Base-by-base conservation (phyloP, 2,888 invertebrate genomes). In the Lacanobia wlatinum region DNA sequence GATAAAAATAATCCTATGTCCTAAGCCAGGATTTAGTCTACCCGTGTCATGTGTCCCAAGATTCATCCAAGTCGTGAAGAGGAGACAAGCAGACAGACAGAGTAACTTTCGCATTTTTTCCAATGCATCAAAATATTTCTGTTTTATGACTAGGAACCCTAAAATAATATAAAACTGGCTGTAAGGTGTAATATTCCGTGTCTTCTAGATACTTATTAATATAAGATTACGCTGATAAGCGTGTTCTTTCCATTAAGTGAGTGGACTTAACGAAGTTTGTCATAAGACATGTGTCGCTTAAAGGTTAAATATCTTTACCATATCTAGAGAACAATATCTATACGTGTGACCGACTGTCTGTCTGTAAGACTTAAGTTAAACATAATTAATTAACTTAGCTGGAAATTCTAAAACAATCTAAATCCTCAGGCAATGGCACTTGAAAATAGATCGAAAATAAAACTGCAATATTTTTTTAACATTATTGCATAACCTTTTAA, bases 291-390 rank as follows among this genome's bases (percentile, higher is more conserved):
- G 83, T 83, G 84, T 84, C 72, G 70, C 34, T 58, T 84, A 83
- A 83, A 83, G 84, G 83, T 83, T 82, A 82, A 84, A 82, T 82
- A 71, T 67, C 74, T 78, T 84, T 21, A 70, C 83, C 69, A 82
- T 78, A 74, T 59, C 60, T 64, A 56, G 64, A 70, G 52, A 62
- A 62, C 66, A 67, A 67, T 79, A 83, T 73, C 65, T 66, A 66
- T 48, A 70, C 55, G 63, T 28, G 16, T 38, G 28, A 64, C 16
- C 12, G 48, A 28, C 79, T 60, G 63, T 63, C 34, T 38, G 79
- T 66, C 38, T 56, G 52, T 73, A n/a, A 40, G 12, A 56, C 9
- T 63, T 28, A 18, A 12, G 14, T 62, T 71, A 5, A 6, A 78
- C 34, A n/a, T 5, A 16, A 9, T 59, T 12, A 10, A 38, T 48